Percentiles rank a stretch among this genome's conserved stretches.
Evolutionary conservation across 2,797 vertebrate genomes (phyloP).

Genomic region (Spinus pinus): DNA sequence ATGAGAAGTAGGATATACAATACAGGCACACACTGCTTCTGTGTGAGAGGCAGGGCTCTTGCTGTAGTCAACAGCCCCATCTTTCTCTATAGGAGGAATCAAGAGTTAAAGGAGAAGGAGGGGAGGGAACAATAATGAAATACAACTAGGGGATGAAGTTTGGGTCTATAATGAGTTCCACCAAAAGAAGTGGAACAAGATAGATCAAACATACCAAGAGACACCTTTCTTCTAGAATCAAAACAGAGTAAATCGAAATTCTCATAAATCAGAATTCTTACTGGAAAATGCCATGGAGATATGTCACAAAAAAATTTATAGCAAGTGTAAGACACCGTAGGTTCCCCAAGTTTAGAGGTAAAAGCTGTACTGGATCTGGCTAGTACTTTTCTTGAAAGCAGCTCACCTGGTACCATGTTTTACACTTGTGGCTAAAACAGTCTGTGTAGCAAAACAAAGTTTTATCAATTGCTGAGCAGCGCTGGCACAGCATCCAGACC

Average conservation of each 20-base stretch:
- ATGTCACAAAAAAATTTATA: neutral
- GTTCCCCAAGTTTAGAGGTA: neutral
- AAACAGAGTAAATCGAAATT: neutral
- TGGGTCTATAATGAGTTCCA: neutral
- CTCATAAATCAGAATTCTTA: neutral
- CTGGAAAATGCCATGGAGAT: neutral
- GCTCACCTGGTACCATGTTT: neutral
- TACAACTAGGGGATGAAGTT: neutral
- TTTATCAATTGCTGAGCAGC: neutral
- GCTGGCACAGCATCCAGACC: neutral
- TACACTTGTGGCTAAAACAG: neutral
- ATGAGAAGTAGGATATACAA: neutral
- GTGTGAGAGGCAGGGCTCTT: neutral
- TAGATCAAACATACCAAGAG: neutral
- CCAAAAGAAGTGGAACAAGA: neutral
- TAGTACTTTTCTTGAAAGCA: neutral
- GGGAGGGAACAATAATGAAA: neutral
- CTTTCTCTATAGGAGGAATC: neutral
- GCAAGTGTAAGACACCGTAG: neutral
- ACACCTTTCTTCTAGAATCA: neutral
- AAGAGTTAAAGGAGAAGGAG: neutral
- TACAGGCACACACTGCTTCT: neutral
- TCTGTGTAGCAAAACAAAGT: fast-evolving
- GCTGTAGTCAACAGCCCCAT: neutral
- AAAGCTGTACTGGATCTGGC: neutral